Conservation (phyloP, 2,113 vertebrate species). For the Chloropsis hardwickii region DNA sequence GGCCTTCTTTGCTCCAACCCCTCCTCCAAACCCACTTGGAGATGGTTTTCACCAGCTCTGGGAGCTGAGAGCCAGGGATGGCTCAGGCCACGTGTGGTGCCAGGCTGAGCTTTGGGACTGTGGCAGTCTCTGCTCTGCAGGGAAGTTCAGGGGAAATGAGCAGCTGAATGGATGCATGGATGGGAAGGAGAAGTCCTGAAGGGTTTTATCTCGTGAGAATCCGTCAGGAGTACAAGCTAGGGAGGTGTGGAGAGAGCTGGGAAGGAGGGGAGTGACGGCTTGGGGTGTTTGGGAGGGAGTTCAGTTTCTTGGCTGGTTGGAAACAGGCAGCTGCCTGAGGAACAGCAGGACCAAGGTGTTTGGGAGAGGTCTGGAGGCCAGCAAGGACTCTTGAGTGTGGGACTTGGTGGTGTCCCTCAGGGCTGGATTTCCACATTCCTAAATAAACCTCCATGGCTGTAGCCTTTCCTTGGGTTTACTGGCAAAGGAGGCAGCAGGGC, state of each 20-base stretch:
- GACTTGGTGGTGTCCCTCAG: neutral
- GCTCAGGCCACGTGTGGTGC: rapidly evolving
- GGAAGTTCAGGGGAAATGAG: neutral
- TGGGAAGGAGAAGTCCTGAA: neutral
- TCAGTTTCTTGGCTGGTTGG: neutral
- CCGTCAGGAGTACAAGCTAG: neutral
- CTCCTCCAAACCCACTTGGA: neutral
- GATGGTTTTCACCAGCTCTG: neutral
- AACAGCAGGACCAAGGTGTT: neutral
- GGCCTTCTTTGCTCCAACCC: neutral
- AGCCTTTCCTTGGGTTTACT: neutral
- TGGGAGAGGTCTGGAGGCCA: neutral
- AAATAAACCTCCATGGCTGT: neutral
- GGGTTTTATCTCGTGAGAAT: neutral
- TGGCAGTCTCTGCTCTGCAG: neutral
- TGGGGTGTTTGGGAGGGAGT: neutral
- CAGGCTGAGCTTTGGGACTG: neutral
- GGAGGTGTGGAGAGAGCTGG: neutral
- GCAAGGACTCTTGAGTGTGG: neutral
- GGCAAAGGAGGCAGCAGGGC: neutral
- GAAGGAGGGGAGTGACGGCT: neutral
- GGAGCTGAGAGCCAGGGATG: neutral
- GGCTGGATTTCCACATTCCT: neutral
- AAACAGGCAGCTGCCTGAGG: rapidly evolving
- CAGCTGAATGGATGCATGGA: too few relatives aligned